These are phyloP conservation scores for Clepsis dumicolana DNA, from an alignment of 2,888 invertebrate species.

Conservation along the genomic window DNA sequence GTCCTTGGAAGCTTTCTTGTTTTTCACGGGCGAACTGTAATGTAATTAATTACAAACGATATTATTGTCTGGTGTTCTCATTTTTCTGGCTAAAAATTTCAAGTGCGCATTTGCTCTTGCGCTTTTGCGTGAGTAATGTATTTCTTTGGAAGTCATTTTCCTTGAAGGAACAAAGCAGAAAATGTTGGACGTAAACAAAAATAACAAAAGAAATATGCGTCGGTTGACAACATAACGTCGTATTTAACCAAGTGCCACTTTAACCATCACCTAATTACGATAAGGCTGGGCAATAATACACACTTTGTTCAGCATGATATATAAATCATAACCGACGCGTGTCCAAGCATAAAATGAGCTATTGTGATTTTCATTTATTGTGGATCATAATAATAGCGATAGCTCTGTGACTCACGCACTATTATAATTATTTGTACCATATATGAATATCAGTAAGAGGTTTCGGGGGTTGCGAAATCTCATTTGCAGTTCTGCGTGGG, in stretches of 20 bases:
- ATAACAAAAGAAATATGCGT: neutral
- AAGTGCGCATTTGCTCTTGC: no score
- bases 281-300: neutral
- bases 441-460: no score
- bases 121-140: no score
- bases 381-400: neutral
- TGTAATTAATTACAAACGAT: neutral
- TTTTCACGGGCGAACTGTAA: constrained; percentile 77
- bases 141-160: no score
- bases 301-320: constrained; percentile 3
- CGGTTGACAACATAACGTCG: neutral
- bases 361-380: constrained; percentile 4
- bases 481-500: no score
- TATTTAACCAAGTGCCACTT: neutral
- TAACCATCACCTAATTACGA: neutral
- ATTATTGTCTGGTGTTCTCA: neutral
- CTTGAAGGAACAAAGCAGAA: neutral
- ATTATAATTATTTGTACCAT: neutral
- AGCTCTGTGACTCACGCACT: neutral
- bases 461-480: no score
- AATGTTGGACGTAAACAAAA: neutral
- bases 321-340: constrained; percentile 18
- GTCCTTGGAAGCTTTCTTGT: constrained; percentile 59
- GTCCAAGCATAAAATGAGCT: neutral
- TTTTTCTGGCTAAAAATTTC: no score